phyloP scores from a whole-genome alignment of 2,888 invertebrate species.

The Argyra leucocephala region DNA sequence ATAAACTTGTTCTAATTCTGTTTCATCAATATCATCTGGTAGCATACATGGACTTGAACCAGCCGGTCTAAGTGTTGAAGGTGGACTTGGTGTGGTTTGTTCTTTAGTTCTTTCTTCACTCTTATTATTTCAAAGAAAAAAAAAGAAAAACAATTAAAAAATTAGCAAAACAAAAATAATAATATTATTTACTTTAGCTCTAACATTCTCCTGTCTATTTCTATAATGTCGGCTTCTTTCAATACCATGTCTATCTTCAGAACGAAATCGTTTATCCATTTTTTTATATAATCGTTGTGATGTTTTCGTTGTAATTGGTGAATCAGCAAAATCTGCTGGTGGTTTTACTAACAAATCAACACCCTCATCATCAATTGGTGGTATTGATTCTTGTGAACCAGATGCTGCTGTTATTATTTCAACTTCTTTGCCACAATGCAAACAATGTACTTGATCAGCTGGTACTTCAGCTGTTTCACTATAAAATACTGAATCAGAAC shows the following conservation, averaged over 20 bases:
- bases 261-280: constrained; percentile 67
- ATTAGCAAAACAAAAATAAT: too few relatives aligned
- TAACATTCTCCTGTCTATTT: constrained; percentile 57
- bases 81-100: constrained; percentile 62
- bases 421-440: constrained; percentile 75
- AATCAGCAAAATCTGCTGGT: constrained; percentile 81
- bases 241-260: constrained; percentile 58
- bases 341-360: constrained; percentile 62
- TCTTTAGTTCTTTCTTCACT: constrained; percentile 65
- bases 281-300: constrained; percentile 60
- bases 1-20: constrained; percentile 54
- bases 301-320: constrained; percentile 54
- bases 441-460: constrained; percentile 57
- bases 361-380: constrained; percentile 45
- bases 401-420: constrained; percentile 49
- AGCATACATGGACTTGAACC: constrained; percentile 59
- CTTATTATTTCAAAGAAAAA: constrained; percentile 27
- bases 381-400: constrained; percentile 41
- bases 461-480: constrained; percentile 58
- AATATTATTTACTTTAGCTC: constrained; percentile 74
- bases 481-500: constrained; percentile 84
- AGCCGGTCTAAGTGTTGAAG: constrained; percentile 55
- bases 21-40: constrained; percentile 34
- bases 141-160: too few relatives aligned
- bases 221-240: constrained; percentile 55